Evolutionary conservation across 1,140 invertebrate species (phyloP).

Genomic region (Lordiphosa collinella): DNA sequence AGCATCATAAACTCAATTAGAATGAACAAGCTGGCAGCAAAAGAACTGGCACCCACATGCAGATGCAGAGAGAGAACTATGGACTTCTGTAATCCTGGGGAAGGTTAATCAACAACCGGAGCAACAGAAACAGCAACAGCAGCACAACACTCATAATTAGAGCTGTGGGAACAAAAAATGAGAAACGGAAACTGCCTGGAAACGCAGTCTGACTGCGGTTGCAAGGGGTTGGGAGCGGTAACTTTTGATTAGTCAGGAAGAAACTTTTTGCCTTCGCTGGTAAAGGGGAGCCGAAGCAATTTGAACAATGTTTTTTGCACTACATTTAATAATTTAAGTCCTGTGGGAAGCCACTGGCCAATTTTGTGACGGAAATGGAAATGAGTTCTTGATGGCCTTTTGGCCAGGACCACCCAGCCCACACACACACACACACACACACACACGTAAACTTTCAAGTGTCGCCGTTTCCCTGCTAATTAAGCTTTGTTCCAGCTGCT

Average conservation of each 20-base stretch:
- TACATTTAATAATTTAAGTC: conserved; percentile 73
- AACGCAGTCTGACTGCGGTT: not conserved
- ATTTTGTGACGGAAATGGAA: conserved; percentile 58
- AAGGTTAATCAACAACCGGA: conserved; percentile 42
- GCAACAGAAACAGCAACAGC: conserved; percentile 4
- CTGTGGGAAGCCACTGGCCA: conserved; percentile 30
- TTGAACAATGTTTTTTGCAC: conserved; percentile 27
- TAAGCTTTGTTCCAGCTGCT: conserved; percentile 35
- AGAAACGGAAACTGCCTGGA: conserved; percentile 21
- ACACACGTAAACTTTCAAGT: conserved; percentile 37
- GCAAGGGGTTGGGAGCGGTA: conserved; percentile 9
- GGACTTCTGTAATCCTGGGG: conserved; percentile 31
- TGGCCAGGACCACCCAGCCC: conserved; percentile 31
- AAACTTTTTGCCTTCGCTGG: conserved; percentile 19
- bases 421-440: no score
- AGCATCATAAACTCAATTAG: conserved; percentile 63
- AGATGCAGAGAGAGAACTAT: conserved; percentile 17
- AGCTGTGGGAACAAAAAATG: conserved; percentile 24
- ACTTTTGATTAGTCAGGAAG: conserved; percentile 59
- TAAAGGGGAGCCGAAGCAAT: no score
- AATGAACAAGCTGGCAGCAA: conserved; percentile 45
- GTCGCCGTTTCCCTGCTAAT: conserved; percentile 35
- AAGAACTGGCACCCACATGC: conserved; percentile 36
- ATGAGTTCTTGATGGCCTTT: conserved; percentile 66
- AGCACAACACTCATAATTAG: conserved; percentile 54